These are phyloP conservation scores for Caenorhabditis brenneri DNA, from an alignment of 1,140 invertebrate species.

Conservation along the genomic window DNA sequence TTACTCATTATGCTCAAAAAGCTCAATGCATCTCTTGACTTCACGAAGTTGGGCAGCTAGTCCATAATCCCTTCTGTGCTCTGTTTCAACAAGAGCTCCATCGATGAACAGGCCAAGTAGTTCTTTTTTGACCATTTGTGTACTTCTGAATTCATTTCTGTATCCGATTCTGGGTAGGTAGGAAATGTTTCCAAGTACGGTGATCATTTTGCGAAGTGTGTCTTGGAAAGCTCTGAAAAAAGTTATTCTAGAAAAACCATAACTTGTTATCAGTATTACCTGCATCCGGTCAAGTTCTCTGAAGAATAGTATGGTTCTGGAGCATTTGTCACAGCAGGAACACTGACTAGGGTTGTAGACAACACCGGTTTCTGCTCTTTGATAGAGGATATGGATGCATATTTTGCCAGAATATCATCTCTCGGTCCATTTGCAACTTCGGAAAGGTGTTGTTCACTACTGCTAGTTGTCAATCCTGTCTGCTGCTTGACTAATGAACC, in stretches of 20 bases:
- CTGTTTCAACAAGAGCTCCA: neutral
- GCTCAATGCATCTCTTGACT: constrained; percentile 10
- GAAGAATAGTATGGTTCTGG: constrained; percentile 6
- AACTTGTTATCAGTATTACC: neutral
- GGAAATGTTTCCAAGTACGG: neutral
- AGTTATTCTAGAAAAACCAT: too few relatives aligned
- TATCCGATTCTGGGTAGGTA: constrained; percentile 20
- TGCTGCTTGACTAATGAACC: neutral
- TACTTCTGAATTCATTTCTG: neutral
- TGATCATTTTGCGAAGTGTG: constrained; percentile 5
- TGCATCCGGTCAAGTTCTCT: neutral
- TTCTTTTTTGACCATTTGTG: neutral
- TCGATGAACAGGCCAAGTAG: neutral
- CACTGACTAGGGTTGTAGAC: neutral
- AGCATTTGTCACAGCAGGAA: too few relatives aligned
- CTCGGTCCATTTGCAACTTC: neutral
- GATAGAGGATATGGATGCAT: neutral
- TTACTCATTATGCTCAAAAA: neutral
- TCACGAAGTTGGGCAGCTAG: neutral
- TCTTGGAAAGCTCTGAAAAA: constrained; percentile 12
- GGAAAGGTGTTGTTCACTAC: neutral
- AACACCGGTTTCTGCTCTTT: neutral
- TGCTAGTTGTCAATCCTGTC: neutral
- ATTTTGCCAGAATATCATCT: constrained; percentile 10
- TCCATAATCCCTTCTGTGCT: constrained; percentile 1